phyloP scores from a whole-genome alignment of 2,113 vertebrate genomes.

The Podarcis raffonei region DNA sequence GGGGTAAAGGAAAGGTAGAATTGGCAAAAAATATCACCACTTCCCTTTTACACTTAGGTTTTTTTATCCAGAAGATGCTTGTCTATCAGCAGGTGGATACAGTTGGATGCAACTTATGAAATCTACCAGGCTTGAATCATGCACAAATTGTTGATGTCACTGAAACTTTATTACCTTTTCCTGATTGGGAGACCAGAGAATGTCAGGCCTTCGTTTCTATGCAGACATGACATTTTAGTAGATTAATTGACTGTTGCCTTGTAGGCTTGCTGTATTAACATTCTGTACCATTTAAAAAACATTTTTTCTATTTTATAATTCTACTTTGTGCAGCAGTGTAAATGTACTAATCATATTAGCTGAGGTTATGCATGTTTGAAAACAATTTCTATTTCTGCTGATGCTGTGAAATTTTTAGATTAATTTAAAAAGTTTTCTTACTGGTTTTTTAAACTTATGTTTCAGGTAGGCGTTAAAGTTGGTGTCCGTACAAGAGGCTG shows the following conservation, averaged over 20 bases:
- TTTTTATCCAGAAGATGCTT: no score
- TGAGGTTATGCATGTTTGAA: background rate
- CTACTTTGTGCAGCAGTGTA: background rate
- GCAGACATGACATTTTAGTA: background rate
- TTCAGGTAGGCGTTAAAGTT: constrained; percentile 92
- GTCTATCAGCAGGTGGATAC: background rate
- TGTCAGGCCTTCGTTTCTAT: background rate
- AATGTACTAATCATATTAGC: background rate
- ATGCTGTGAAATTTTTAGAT: background rate
- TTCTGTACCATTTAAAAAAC: background rate
- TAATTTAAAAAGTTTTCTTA: background rate
- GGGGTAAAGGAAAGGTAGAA: background rate
- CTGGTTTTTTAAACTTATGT: constrained; percentile 12
- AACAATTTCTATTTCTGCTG: background rate
- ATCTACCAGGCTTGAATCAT: background rate
- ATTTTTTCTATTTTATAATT: background rate
- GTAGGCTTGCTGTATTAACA: background rate
- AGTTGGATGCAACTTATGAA: background rate
- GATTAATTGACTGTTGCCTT: background rate
- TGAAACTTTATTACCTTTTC: background rate
- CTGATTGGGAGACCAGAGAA: background rate
- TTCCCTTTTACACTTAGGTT: background rate
- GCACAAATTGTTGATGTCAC: background rate
- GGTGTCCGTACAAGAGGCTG: constrained; percentile 96
- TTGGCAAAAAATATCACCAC: background rate